A percentile compares a stretch with the other conserved stretches of the same genome.
Evolutionary conservation across 2,113 vertebrate genomes (phyloP).

Genomic region (Lampris megalopsis): DNA sequence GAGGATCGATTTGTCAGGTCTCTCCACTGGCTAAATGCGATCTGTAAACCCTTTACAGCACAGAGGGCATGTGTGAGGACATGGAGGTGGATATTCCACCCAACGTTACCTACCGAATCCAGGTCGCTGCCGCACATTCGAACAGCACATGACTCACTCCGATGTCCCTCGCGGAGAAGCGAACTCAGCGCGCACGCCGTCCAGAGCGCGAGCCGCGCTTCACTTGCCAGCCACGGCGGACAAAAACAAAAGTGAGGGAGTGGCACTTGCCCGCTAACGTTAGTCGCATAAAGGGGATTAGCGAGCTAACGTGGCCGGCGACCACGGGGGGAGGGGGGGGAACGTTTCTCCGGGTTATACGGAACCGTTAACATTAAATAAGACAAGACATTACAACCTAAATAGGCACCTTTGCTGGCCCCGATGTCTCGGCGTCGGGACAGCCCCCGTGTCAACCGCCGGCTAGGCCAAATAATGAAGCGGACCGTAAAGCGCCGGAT

Average conservation of each 20-base stretch:
- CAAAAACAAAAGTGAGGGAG: constrained; percentile 75
- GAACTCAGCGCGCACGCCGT: constrained; percentile 40
- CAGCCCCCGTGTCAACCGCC: background rate
- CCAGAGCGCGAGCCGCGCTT: constrained; percentile 7
- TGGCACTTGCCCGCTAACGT: constrained; percentile 63
- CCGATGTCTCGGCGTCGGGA: no score
- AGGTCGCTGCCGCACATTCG: background rate
- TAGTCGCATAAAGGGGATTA: constrained; percentile 79
- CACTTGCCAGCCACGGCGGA: constrained; percentile 47
- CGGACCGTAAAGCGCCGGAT: constrained; percentile 1
- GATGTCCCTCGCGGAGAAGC: constrained; percentile 3
- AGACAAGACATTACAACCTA: constrained; percentile 12
- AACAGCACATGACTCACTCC: constrained; percentile 5
- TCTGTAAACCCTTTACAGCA: constrained; percentile 50
- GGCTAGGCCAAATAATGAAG: background rate
- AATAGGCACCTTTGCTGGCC: background rate
- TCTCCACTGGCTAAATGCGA: constrained; percentile 2
- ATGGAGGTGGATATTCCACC: constrained; percentile 16
- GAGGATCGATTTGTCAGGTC: constrained; percentile 11
- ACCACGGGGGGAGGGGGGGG: constrained; percentile 30
- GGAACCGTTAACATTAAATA: constrained; percentile 34
- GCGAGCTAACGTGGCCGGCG: constrained; percentile 51
- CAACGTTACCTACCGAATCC: constrained; percentile 59
- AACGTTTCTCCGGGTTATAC: constrained; percentile 30
- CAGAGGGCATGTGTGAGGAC: background rate